These are phyloP conservation scores for Oncorhynchus gorbuscha DNA, from an alignment of 2,113 vertebrate genomes.

Conservation along the genomic window DNA sequence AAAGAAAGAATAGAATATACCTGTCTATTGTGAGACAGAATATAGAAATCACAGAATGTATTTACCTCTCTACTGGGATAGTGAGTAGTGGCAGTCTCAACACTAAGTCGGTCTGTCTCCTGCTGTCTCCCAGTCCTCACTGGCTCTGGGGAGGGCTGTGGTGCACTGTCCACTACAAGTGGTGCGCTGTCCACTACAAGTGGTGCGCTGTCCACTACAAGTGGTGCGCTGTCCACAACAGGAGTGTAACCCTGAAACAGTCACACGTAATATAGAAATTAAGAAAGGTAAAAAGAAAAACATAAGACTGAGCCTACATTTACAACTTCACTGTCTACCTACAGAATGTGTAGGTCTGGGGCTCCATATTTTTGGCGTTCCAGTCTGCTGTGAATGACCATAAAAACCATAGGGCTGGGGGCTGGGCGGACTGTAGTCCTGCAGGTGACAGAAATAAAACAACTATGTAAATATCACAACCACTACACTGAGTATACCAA, in stretches of 20 bases:
- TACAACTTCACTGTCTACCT: conserved; percentile 13
- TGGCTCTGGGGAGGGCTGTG: conserved; percentile 8
- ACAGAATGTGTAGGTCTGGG: conserved; percentile 58
- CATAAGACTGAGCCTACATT: not conserved
- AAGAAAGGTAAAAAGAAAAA: too few relatives aligned
- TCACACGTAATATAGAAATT: conserved; percentile 1
- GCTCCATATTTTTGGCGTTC: conserved; percentile 63
- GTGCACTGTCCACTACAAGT: conserved; percentile 1
- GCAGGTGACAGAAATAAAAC: conserved; percentile 20
- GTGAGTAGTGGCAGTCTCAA: conserved; percentile 20
- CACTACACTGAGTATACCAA: not conserved
- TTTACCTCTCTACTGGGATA: conserved; percentile 48
- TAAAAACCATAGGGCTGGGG: conserved; percentile 39
- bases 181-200: not conserved
- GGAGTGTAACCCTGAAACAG: conserved; percentile 50
- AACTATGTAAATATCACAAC: not conserved
- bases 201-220: conserved; percentile 1
- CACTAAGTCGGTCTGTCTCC: conserved; percentile 18
- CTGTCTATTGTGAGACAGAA: not conserved
- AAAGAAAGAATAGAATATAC: not conserved
- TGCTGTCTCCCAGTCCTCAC: conserved; percentile 42
- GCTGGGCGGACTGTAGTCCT: conserved; percentile 58
- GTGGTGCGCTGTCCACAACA: conserved; percentile 5
- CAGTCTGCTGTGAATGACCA: conserved; percentile 41
- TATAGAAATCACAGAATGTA: not conserved